Evolutionary conservation across 2,888 invertebrate genomes (phyloP).

Genomic region (Conomelus anceps): DNA sequence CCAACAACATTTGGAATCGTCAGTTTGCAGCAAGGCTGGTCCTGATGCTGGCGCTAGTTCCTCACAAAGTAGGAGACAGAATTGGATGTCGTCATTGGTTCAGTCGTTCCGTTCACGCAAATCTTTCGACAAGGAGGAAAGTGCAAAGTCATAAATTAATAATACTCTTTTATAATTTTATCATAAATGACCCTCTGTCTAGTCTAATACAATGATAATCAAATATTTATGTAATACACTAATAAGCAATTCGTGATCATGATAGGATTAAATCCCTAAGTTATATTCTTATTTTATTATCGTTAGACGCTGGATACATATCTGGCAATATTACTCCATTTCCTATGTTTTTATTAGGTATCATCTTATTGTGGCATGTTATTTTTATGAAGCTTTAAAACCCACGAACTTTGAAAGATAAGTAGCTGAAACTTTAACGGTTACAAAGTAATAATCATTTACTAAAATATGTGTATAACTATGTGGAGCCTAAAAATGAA

Average conservation of each 20-base stretch:
- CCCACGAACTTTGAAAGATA: neutral
- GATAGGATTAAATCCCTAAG: neutral
- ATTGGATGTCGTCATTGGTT: constrained; percentile 25
- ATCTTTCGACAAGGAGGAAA: constrained; percentile 23
- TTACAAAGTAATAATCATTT: neutral
- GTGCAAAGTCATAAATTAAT: constrained; percentile 21
- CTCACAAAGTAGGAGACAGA: constrained; percentile 15
- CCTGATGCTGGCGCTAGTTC: neutral
- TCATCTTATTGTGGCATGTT: neutral
- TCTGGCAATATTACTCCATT: neutral
- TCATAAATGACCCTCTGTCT: neutral
- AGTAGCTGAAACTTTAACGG: neutral
- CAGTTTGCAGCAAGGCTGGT: neutral
- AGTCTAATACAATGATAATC: neutral
- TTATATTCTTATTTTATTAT: neutral
- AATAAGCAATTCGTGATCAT: neutral
- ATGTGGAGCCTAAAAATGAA: neutral
- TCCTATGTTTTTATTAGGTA: neutral
- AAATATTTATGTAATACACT: neutral
- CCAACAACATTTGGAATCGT: neutral
- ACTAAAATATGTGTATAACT: neutral
- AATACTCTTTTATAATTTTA: neutral
- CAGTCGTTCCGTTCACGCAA: constrained; percentile 24
- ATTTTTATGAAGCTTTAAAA: neutral
- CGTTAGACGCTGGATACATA: neutral